These are phyloP conservation scores for Meandrina meandrites DNA, from an alignment of 92 coral and sea anemone genomes.

Conservation along the genomic window DNA sequence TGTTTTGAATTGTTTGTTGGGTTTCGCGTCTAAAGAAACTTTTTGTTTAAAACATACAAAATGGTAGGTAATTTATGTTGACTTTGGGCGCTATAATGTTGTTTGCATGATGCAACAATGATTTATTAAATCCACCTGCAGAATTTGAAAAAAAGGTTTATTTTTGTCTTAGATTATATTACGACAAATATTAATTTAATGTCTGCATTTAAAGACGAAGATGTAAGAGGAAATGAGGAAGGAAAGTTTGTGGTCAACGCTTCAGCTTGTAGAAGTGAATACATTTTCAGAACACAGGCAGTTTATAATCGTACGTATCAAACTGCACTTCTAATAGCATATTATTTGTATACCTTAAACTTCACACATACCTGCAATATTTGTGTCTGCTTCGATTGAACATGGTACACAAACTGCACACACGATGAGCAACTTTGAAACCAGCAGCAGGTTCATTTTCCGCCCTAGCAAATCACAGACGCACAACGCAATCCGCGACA, in stretches of 20 bases:
- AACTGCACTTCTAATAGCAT: neutral
- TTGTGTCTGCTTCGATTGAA: neutral
- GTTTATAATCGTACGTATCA: too few relatives aligned
- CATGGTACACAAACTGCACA: neutral
- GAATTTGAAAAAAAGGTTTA: neutral
- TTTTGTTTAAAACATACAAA: neutral
- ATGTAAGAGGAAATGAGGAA: neutral
- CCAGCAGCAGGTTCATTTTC: slow-evolving; percentile 18
- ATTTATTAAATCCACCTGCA: neutral
- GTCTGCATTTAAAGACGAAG: too few relatives aligned
- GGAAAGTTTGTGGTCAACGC: neutral
- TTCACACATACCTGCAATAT: slow-evolving; percentile 20
- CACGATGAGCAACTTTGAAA: neutral
- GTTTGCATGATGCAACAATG: neutral
- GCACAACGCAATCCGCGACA: neutral
- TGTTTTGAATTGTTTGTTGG: neutral
- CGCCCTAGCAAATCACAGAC: neutral
- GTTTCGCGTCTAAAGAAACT: neutral
- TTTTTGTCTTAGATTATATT: neutral
- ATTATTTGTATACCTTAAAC: neutral
- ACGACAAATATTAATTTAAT: neutral
- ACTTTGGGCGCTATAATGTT: neutral
- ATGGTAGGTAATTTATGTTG: neutral
- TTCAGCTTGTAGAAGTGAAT: neutral
- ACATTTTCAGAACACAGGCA: too few relatives aligned